These are phyloP conservation scores for Malurus melanocephalus DNA, from an alignment of 2,113 vertebrate genomes.

Conservation along the genomic window DNA sequence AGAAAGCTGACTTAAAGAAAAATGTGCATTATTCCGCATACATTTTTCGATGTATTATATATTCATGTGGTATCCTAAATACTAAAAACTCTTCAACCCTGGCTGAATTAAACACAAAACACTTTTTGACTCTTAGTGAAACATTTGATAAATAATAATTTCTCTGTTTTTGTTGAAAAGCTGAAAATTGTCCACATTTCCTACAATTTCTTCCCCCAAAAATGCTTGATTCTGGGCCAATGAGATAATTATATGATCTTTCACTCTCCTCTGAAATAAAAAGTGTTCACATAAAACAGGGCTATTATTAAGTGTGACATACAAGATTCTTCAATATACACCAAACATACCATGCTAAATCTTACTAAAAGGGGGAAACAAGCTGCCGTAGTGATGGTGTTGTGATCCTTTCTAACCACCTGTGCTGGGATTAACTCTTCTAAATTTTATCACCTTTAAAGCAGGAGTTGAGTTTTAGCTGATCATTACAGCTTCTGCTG, in stretches of 20 bases:
- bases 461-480: not conserved
- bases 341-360: not conserved
- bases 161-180: not conserved
- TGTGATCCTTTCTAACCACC: not conserved
- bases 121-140: not conserved
- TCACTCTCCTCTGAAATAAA: not conserved
- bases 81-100: not conserved
- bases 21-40: not conserved
- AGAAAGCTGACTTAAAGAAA: not conserved
- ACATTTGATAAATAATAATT: not conserved
- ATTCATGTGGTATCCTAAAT: not conserved
- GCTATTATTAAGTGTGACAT: not conserved
- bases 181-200: not conserved
- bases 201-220: not conserved
- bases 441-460: not conserved
- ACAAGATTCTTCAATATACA: not conserved
- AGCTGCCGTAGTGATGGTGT: not conserved
- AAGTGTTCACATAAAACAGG: not conserved
- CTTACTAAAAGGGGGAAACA: not conserved
- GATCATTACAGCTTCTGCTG: not conserved
- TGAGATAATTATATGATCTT: not conserved
- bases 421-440: not conserved
- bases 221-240: not conserved
- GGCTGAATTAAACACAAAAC: not conserved
- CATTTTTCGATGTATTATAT: not conserved